A percentile compares a stretch with the other conserved stretches of the same genome.
Evolutionary conservation across 2,888 invertebrate species (phyloP).

Genomic region (Drosophila colorata): DNA sequence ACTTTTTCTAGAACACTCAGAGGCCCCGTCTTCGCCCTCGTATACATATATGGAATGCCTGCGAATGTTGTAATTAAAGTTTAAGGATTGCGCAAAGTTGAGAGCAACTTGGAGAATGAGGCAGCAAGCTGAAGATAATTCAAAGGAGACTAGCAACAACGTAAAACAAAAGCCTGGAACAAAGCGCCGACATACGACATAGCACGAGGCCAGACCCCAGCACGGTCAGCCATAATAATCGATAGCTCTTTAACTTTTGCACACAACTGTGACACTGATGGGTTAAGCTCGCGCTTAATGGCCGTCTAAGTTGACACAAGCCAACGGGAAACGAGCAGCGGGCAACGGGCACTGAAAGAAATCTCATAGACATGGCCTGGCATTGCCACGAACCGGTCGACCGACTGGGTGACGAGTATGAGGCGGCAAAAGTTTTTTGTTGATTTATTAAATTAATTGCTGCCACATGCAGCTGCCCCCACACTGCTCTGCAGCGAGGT

Average conservation of each 20-base stretch:
- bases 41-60: conserved; percentile 4
- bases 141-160: conserved; percentile 23
- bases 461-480: conserved; percentile 59
- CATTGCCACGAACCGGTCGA: conserved; percentile 6
- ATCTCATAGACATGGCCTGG: conserved; percentile 7
- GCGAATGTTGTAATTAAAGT: conserved; percentile 71
- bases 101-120: conserved; percentile 25
- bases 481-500: conserved; percentile 14
- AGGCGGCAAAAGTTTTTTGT: conserved; percentile 71
- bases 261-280: conserved; percentile 71
- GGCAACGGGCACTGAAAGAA: conserved; percentile 8
- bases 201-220: neutral
- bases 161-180: conserved; percentile 46
- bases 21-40: neutral
- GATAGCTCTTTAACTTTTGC: conserved; percentile 74
- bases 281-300: conserved; percentile 76
- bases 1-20: conserved; percentile 62
- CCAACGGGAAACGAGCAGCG: conserved; percentile 20
- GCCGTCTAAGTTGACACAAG: conserved; percentile 70
- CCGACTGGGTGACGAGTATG: conserved; percentile 15
- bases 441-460: conserved; percentile 83
- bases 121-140: conserved; percentile 22
- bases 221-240: conserved; percentile 57
- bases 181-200: conserved; percentile 11
- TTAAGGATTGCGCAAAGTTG: conserved; percentile 69